phyloP scores from a whole-genome alignment of 2,113 vertebrate species.

The Chaetura pelagica region DNA sequence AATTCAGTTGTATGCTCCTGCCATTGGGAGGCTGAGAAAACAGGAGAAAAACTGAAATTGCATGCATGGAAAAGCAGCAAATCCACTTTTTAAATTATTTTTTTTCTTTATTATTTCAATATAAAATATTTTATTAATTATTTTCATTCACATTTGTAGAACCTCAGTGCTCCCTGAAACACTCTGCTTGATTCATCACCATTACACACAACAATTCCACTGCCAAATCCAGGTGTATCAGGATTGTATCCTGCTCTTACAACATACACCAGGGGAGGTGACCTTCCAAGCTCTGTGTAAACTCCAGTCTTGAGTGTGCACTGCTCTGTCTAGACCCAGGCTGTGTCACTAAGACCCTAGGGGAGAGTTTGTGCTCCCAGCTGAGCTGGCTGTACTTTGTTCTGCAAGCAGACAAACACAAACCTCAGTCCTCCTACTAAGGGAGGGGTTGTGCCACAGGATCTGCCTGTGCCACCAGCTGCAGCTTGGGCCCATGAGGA shows the following conservation, averaged over 20 bases:
- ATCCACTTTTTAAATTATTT: background rate
- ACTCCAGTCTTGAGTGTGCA: background rate
- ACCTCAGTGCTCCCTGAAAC: background rate
- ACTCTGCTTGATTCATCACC: background rate
- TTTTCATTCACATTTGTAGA: background rate
- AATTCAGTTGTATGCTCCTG: background rate
- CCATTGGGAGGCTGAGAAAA: background rate
- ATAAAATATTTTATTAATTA: no score
- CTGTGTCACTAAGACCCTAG: background rate
- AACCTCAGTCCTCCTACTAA: background rate
- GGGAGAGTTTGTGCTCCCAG: accelerated
- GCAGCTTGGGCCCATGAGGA: background rate
- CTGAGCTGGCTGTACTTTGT: background rate
- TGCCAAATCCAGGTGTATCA: background rate
- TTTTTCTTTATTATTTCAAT: background rate
- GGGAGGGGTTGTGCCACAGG: background rate
- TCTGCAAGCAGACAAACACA: background rate
- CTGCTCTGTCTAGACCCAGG: background rate
- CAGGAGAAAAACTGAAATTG: background rate
- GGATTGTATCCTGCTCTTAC: background rate
- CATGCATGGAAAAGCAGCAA: background rate
- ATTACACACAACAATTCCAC: background rate
- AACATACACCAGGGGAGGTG: background rate
- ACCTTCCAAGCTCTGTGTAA: background rate
- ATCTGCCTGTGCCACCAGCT: background rate